Percentiles rank a stretch among this genome's conserved stretches.
Evolutionary conservation across 2,888 invertebrate species (phyloP).

Genomic region (Cephus nigrinus): DNA sequence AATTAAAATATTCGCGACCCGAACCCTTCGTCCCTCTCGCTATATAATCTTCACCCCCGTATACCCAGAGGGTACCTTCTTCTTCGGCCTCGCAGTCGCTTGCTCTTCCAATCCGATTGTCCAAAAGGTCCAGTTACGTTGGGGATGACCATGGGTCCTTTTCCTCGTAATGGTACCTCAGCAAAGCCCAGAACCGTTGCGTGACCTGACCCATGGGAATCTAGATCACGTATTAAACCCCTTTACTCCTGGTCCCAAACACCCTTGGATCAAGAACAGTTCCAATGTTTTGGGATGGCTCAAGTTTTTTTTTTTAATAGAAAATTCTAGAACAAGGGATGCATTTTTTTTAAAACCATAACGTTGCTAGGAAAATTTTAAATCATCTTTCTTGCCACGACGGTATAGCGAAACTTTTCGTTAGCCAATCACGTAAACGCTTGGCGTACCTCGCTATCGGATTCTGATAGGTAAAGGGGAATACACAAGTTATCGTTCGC

Average conservation of each 20-base stretch:
- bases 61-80: constrained; percentile 10
- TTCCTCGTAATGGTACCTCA: constrained; percentile 6
- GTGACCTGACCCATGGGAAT: constrained; percentile 15
- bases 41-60: constrained; percentile 15
- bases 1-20: constrained; percentile 38
- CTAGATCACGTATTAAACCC: constrained; percentile 9
- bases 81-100: constrained; percentile 3
- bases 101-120: constrained; percentile 17
- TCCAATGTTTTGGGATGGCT: not conserved
- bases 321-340: not conserved
- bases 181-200: not conserved
- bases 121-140: constrained; percentile 12
- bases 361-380: not conserved
- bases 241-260: not conserved
- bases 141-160: constrained; percentile 22
- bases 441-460: not conserved
- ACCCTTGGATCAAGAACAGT: not conserved
- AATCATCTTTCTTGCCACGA: not conserved
- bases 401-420: not conserved
- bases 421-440: not conserved
- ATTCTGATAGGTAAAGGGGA: not conserved
- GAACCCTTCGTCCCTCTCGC: constrained; percentile 9
- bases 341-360: not conserved
- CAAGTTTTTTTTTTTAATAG: not conserved
- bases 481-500: not conserved